These are phyloP conservation scores for Drosophila monieri DNA, from an alignment of 2,888 invertebrate genomes.

Conservation along the genomic window DNA sequence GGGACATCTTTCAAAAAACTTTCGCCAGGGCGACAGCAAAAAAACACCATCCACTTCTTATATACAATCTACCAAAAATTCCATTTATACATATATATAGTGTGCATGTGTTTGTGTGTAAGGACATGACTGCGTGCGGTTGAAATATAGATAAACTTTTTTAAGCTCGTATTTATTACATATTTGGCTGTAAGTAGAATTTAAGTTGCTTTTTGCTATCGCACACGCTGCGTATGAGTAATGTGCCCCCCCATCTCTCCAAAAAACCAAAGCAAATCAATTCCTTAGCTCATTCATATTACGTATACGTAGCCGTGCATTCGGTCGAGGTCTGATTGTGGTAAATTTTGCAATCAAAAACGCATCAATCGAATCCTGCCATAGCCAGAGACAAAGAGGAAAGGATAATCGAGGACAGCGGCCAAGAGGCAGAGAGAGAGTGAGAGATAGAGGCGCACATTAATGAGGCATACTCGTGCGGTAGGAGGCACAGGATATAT, in stretches of 20 bases:
- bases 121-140: conserved; percentile 74
- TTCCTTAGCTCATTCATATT: conserved; percentile 19
- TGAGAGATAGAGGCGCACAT: conserved; percentile 23
- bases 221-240: conserved; percentile 66
- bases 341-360: conserved; percentile 77
- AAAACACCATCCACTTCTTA: conserved; percentile 58
- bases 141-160: conserved; percentile 79
- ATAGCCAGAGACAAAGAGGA: conserved; percentile 34
- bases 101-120: conserved; percentile 31
- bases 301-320: conserved; percentile 42
- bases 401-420: conserved; percentile 26
- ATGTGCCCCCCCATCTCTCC: conserved; percentile 28
- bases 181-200: conserved; percentile 79
- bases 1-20: conserved; percentile 73
- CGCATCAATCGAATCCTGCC: conserved; percentile 67
- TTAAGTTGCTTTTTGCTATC: conserved; percentile 72
- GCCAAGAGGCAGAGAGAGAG: neutral
- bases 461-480: conserved; percentile 44
- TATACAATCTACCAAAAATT: conserved; percentile 48
- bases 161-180: conserved; percentile 80
- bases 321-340: conserved; percentile 65
- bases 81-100: conserved; percentile 1
- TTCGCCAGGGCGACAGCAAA: conserved; percentile 68
- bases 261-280: conserved; percentile 4
- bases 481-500: conserved; percentile 43